phyloP scores from a whole-genome alignment of 2,888 invertebrate genomes.

The Boloria selene region DNA sequence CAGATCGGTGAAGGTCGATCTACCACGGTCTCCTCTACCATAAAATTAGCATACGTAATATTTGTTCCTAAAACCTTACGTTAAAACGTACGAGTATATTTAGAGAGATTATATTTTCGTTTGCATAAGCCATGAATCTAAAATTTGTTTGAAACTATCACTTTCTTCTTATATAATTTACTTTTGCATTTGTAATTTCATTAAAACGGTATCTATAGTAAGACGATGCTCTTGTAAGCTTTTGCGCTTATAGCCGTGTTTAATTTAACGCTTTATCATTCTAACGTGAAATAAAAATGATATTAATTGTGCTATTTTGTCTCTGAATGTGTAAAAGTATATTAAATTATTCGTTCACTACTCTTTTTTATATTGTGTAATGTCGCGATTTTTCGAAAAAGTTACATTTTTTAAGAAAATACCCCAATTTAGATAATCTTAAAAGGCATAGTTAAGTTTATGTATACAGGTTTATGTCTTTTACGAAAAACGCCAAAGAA shows the following conservation, averaged over 20 bases:
- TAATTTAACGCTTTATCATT: conserved; percentile 1
- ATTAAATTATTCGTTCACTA: background rate
- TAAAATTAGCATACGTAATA: too few relatives aligned
- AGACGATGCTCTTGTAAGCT: conserved; percentile 11
- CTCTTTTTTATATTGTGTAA: too few relatives aligned
- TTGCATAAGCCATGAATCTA: conserved; percentile 52
- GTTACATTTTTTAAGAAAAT: too few relatives aligned
- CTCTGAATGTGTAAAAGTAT: background rate
- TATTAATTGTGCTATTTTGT: background rate
- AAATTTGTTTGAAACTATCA: conserved; percentile 49
- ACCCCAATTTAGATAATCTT: too few relatives aligned
- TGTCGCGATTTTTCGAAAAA: too few relatives aligned
- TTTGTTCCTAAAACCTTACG: too few relatives aligned
- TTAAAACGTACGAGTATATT: background rate
- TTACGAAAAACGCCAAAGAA: too few relatives aligned
- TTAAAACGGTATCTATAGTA: conserved; percentile 17
- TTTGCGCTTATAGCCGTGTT: conserved; percentile 16
- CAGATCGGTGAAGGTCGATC: too few relatives aligned
- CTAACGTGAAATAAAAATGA: conserved; percentile 4
- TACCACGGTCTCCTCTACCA: too few relatives aligned
- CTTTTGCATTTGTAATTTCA: conserved; percentile 9
- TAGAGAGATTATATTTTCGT: conserved; percentile 45
- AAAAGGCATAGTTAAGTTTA: too few relatives aligned
- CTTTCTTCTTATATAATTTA: conserved; percentile 63
- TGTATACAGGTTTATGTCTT: too few relatives aligned